Percentiles rank a stretch among this genome's conserved stretches.
Conservation (phyloP, 2,113 vertebrate species). For the Zingel zingel region DNA sequence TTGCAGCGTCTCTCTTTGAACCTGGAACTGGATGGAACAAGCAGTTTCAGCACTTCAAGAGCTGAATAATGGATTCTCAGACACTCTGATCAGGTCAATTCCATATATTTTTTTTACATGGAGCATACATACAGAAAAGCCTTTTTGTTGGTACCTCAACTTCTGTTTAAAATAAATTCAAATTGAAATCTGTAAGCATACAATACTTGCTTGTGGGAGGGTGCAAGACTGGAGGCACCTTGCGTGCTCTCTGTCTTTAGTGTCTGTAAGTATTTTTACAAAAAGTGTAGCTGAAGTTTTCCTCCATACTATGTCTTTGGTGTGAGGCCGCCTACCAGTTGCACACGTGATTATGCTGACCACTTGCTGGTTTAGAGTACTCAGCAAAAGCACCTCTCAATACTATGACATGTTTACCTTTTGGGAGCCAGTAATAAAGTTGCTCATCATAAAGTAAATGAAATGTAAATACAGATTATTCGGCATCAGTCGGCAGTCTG, state of each 20-base stretch:
- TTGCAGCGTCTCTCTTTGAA: too few relatives aligned
- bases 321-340: too few relatives aligned
- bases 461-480: background rate
- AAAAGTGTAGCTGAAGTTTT: background rate
- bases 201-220: background rate
- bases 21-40: background rate
- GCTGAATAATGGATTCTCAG: background rate
- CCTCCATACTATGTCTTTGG: background rate
- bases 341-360: background rate
- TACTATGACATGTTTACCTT: too few relatives aligned
- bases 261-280: background rate
- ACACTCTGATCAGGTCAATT: background rate
- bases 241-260: background rate
- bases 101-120: background rate
- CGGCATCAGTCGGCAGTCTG: background rate
- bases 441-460: background rate
- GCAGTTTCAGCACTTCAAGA: background rate
- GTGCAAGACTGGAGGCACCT: background rate
- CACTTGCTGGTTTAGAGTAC: background rate
- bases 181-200: background rate
- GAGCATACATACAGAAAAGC: too few relatives aligned
- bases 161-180: background rate
- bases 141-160: background rate
- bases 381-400: background rate
- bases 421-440: background rate